Evolutionary conservation across 2,888 invertebrate genomes (phyloP).

Genomic region (Teinopalpus imperialis): DNA sequence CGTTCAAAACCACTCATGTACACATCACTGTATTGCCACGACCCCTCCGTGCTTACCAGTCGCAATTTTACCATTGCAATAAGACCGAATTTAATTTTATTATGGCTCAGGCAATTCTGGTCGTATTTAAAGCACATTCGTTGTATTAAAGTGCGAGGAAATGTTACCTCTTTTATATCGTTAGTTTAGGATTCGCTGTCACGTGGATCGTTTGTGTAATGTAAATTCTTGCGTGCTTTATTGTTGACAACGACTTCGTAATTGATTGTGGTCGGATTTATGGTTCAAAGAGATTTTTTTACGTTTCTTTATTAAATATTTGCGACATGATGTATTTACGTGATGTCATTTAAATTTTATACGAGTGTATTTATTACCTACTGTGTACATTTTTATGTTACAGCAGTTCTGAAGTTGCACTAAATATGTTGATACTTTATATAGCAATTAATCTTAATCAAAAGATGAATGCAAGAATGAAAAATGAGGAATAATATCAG

Average conservation of each 20-base stretch:
- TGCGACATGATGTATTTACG: conserved; percentile 31
- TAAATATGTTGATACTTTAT: too few species aligned
- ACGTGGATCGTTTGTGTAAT: conserved; percentile 58
- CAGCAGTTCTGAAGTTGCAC: too few species aligned
- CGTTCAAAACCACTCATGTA: conserved; percentile 72
- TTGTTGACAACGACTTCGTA: conserved; percentile 56
- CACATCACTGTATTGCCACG: conserved; percentile 42
- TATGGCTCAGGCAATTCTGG: conserved; percentile 35
- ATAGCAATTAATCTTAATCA: too few species aligned
- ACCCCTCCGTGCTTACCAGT: conserved; percentile 34
- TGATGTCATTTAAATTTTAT: conserved; percentile 6
- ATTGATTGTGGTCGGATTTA: conserved; percentile 64
- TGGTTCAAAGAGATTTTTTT: conserved; percentile 38
- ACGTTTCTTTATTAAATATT: conserved; percentile 37
- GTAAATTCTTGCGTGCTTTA: conserved; percentile 68
- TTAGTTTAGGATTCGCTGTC: conserved; percentile 68
- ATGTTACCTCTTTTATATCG: conserved; percentile 65
- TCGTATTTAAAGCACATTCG: conserved; percentile 43
- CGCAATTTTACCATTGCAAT: conserved; percentile 25
- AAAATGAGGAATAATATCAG: too few species aligned
- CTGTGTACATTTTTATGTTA: too few species aligned
- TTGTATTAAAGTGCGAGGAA: conserved; percentile 56
- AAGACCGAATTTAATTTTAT: conserved; percentile 27
- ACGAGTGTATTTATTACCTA: conserved; percentile 3
- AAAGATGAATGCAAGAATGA: too few species aligned